Base-by-base conservation (phyloP, 2,888 invertebrate genomes). In the Lepidochitona cinerea region DNA sequence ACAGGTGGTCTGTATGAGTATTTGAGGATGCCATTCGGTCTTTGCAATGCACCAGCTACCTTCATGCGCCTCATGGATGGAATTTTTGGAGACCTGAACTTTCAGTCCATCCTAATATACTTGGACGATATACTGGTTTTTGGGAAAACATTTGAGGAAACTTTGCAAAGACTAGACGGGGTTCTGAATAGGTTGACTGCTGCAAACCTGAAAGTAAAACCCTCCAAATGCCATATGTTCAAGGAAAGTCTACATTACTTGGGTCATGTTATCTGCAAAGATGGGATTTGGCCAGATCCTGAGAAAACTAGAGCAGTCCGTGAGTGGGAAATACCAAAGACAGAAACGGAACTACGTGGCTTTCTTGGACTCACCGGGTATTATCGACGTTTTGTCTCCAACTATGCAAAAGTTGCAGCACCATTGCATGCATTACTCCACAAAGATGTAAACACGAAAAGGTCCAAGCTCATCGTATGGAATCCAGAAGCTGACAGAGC, bases 101-200 rank as follows among this genome's bases (percentile, higher is more conserved):
- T 81, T 66, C 72, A 81, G 35, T 68, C 71, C 2, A 26, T 77
- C 2, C 65, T 80, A 9, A 74, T 80, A 1, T 83, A 80, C 59
- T 35, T 81, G 41, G 83, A 81, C 65, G 81, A 83, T 53, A 74
- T 83, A 52, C 66, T 81, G 18, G 78, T 83, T 41, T 32, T 59
- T 79, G 29, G 74, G 12, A 26, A 26, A 6, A 66, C 75, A 6
- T 65, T 68, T 12, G 74, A 78, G 37, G 75, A 76, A 32, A 68
- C 71, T 26, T 14, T 77, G 3, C 69, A 66, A 9, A n/a, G 79
- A n/a, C 53, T 82, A n/a, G 71, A 76, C 9, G 68, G 49, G 23
- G 79, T 81, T 1, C 71, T 82, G 32, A 35, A 6, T 9, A 37
- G 72, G 5, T 68, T 82, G 3, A 3, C 49, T 18, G 59, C 75